Conservation (phyloP, 2,888 invertebrate species). For the Macaria liturata region DNA sequence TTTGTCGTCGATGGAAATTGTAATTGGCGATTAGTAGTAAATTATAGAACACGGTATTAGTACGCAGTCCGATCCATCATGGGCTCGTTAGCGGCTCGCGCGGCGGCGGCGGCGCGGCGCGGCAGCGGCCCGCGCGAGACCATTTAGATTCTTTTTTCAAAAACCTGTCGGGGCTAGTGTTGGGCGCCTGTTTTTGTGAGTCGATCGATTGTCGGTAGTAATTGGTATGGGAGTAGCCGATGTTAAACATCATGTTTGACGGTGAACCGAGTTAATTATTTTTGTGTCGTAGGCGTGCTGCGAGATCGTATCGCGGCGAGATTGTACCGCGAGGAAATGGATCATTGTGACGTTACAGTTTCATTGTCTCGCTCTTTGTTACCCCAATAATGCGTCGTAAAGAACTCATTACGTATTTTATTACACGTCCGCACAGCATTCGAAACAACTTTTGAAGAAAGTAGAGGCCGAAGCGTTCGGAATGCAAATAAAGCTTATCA, state of each 20-base stretch:
- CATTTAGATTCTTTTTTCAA: conserved; percentile 51
- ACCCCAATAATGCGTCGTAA: conserved; percentile 26
- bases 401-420: conserved; percentile 30
- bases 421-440: conserved; percentile 18
- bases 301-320: conserved; percentile 67
- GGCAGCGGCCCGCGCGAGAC: conserved; percentile 30
- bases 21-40: conserved; percentile 40
- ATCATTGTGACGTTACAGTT: conserved; percentile 62
- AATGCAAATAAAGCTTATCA: conserved; percentile 55
- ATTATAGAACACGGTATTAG: conserved; percentile 58
- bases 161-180: conserved; percentile 65
- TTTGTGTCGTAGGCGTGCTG: conserved; percentile 76
- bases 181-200: conserved; percentile 68
- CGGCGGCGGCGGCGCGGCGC: conserved; percentile 36
- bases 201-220: conserved; percentile 76
- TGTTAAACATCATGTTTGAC: conserved; percentile 79
- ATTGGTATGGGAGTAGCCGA: conserved; percentile 80
- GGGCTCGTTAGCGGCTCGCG: conserved; percentile 73
- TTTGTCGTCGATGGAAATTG: conserved; percentile 56
- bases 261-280: conserved; percentile 78
- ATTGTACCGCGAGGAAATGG: conserved; percentile 68
- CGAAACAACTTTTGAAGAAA: conserved; percentile 30
- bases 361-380: conserved; percentile 49
- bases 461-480: conserved; percentile 30
- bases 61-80: conserved; percentile 74